Evolutionary conservation across 1,140 invertebrate species (phyloP), one percentile per base, ranked within the genome.

Genomic region (Hylyphantes graminicola): DNA sequence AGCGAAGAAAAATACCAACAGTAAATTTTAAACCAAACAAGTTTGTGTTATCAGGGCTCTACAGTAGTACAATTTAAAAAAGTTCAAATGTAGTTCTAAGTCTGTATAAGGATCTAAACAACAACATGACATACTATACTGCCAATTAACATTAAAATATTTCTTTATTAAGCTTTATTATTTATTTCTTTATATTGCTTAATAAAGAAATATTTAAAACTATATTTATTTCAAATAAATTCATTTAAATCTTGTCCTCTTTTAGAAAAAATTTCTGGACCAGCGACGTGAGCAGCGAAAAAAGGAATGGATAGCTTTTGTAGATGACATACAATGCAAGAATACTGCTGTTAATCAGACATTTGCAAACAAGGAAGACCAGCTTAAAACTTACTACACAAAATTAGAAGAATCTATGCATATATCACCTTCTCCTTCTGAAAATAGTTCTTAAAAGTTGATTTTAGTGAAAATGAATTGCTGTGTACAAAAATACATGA

Each of bases 341-440:
- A 85, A 79, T 54, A 77, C 57, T 21, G 73, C 67, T 88, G 93
- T 96, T 86, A 94, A 95, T 88, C 92, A 93, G 88, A 93, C 93
- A 50, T 95, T 95, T 90, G 92, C 93, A 87, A 92, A 94, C 87
- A 95, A 95, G 89, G 93, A 95, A 90, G 92, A 93, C 88, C 93
- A 95, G 90, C 89, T 95, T 7, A 91, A 92, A 86, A 92, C 94
- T 85, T 93, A 94, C 85, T 95, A 95, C 88, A 89, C 92, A 57
- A 93, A 95, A 87, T 89, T 95, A 64, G 93, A 95, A 89, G 92
- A 92, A 82, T 94, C 95, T 87, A 89, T 95, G 8, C 93, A 94
- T 79, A 93, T 94, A 61, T 77, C 74, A 35, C 74, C 82, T 7
- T 9, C 15, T 21, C 79, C 72, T 53, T 81, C 79, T n/a, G 57